These are phyloP conservation scores for Elephas maximus DNA, from an alignment of 2,113 vertebrate genomes.

Conservation along the genomic window DNA sequence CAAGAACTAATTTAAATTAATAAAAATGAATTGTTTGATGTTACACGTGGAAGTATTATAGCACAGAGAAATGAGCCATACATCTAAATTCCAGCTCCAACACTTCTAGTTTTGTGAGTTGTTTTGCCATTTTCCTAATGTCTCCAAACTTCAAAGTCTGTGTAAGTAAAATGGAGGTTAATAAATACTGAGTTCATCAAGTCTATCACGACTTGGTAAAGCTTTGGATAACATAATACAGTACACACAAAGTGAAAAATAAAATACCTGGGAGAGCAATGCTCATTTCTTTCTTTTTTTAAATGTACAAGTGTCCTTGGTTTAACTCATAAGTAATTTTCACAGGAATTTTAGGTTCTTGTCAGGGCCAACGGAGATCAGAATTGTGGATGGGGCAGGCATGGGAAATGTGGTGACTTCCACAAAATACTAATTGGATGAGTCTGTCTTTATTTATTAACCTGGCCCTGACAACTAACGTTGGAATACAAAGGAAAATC, in stretches of 20 bases:
- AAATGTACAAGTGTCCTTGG: neutral
- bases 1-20: neutral
- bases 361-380: neutral
- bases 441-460: neutral
- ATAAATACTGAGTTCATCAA: neutral
- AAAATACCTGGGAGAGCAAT: neutral
- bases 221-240: neutral
- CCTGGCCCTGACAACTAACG: neutral
- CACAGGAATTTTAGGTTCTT: neutral
- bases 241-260: neutral
- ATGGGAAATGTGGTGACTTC: neutral
- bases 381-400: neutral
- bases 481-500: neutral
- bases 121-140: neutral
- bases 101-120: neutral
- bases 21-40: neutral
- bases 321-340: neutral
- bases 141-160: neutral
- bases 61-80: neutral
- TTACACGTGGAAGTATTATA: neutral
- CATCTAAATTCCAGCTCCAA: neutral
- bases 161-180: neutral
- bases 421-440: neutral
- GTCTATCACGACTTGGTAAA: neutral
- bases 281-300: neutral